Percentiles rank a stretch among this genome's conserved stretches.
Evolutionary conservation across 2,797 vertebrate genomes (phyloP).

Genomic region (Euthynnus affinis): DNA sequence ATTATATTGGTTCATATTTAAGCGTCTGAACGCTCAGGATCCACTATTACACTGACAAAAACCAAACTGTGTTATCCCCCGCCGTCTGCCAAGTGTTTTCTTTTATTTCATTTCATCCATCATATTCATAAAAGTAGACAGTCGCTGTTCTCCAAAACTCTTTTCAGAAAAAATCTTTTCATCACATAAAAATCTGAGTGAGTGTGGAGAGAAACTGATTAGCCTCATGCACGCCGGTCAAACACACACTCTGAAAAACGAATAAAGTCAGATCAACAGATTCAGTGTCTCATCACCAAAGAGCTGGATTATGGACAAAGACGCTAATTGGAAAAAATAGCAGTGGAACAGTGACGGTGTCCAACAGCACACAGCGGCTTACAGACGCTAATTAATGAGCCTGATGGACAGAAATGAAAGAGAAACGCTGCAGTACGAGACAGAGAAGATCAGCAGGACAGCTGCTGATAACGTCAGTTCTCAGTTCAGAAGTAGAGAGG

Average conservation of each 20-base stretch:
- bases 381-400: conserved; percentile 24
- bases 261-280: neutral
- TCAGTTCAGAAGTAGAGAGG: neutral
- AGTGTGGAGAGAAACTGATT: too few species aligned
- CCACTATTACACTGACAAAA: neutral
- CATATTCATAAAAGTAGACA: neutral
- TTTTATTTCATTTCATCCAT: conserved; percentile 3
- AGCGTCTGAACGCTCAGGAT: neutral
- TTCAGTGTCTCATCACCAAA: neutral
- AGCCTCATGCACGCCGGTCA: neutral
- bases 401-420: conserved; percentile 11
- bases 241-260: neutral
- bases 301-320: conserved; percentile 12
- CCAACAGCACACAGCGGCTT: neutral
- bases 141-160: neutral
- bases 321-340: conserved; percentile 27
- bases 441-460: neutral
- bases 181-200: too few species aligned
- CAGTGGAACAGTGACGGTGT: neutral
- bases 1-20: neutral
- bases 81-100: neutral
- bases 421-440: conserved; percentile 3
- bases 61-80: neutral
- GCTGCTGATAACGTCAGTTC: neutral
- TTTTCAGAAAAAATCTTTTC: neutral